Evolutionary conservation across 2,888 invertebrate species (phyloP).

Genomic region (Gastrophysa polygoni): DNA sequence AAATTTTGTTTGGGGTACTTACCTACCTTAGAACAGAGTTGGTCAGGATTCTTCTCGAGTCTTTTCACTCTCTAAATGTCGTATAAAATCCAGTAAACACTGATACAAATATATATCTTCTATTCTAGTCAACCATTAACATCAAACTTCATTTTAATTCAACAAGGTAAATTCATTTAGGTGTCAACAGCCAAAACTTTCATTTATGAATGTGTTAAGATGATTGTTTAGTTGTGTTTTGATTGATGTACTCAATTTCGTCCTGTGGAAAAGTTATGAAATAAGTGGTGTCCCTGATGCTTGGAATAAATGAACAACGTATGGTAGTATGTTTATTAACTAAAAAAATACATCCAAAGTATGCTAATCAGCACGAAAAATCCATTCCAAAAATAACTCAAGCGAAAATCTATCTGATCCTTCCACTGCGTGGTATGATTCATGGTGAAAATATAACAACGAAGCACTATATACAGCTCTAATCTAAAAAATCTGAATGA

Average conservation of each 20-base stretch:
- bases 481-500: constrained; percentile 37
- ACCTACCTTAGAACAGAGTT: constrained; percentile 15
- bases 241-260: constrained; percentile 35
- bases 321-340: constrained; percentile 45
- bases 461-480: constrained; percentile 38
- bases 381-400: constrained; percentile 45
- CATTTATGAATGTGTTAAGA: constrained; percentile 24
- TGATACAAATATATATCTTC: constrained; percentile 36
- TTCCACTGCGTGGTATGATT: constrained; percentile 19
- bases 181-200: constrained; percentile 20
- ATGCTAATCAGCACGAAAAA: constrained; percentile 49
- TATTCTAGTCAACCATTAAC: constrained; percentile 29
- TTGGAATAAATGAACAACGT: constrained; percentile 43
- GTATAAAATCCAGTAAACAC: constrained; percentile 38
- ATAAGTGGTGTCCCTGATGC: constrained; percentile 43
- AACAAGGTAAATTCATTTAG: constrained; percentile 16
- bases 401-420: constrained; percentile 40
- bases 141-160: constrained; percentile 30
- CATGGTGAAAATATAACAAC: constrained; percentile 34
- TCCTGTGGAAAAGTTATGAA: constrained; percentile 42
- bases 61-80: constrained; percentile 31
- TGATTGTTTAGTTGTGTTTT: constrained; percentile 27
- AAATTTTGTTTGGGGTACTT: constrained; percentile 6
- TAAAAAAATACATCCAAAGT: constrained; percentile 38
- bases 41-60: constrained; percentile 18